Base-by-base conservation (phyloP, 2,797 vertebrate species). In the Malurus splendens region DNA sequence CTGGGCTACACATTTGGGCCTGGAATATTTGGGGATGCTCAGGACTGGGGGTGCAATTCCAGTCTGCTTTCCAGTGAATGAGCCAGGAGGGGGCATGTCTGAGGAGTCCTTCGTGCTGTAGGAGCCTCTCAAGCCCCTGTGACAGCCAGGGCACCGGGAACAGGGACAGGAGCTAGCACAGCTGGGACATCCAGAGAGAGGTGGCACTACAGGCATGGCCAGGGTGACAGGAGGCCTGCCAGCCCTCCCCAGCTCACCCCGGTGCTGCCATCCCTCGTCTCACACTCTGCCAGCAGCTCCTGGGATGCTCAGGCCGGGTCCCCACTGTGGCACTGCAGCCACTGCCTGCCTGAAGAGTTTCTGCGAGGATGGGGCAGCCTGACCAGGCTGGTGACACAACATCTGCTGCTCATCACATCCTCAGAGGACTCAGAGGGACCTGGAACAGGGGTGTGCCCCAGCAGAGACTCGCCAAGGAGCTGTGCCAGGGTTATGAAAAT, bases 231-330 rank as follows among this genome's bases (percentile, higher is more conserved):
- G 47, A 54, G 30, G 20, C 8, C 18, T 4, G 5, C 32, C 68
- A 79, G 60, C 27, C 44, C 44, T 50, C 15, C 54, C 38, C 71
- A 71, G 50, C 45, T 56, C 38, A 38, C 9, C 18, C 17, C 24
- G 44, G 51, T 47, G 36, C 64, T 66, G 60, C 19, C n/a, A n/a
- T 4, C n/a, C 41, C 56, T 76, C 36, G 11, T 6, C 48, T 44
- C 28, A 17, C 56, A 10, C 25, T 18, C 51, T 44, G 48, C 56
- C 3, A 10, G 1, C 41, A 41, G 48, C n/a, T 85, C 38, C 30
- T 0, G 0, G 70, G 30, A 24, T 13, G 71, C 45, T 19, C 33
- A 9, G 28, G n/a, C 57, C 28, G 39, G 33, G 36, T 42, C 30
- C n/a, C 27, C 18, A n/a, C 38, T 3, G 19, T 4, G 82, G 3